These are phyloP conservation scores for Macrotrachela quadricornifera DNA, from an alignment of 1,140 invertebrate species.

Conservation along the genomic window DNA sequence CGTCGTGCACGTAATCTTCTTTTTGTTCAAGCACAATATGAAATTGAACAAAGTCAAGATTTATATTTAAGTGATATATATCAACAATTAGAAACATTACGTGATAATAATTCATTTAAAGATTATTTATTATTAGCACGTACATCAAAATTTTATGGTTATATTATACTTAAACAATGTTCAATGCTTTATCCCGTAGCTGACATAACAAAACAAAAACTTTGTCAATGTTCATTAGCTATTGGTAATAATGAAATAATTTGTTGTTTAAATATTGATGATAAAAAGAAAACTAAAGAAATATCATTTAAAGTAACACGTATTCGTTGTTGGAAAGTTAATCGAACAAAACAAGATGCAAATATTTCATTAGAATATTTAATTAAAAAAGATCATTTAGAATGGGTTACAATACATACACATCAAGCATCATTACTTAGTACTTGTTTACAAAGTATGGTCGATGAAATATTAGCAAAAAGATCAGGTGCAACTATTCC, in stretches of 20 bases:
- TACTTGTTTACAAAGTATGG: conserved; percentile 74
- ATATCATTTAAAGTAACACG: conserved; percentile 69
- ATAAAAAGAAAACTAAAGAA: conserved; percentile 41
- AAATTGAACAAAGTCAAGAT: too few species aligned
- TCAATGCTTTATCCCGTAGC: too few species aligned
- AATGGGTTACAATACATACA: conserved; percentile 72
- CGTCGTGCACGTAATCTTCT: conserved; percentile 58
- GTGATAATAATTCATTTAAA: conserved; percentile 17
- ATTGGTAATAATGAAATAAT: too few species aligned
- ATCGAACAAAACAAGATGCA: conserved; percentile 22
- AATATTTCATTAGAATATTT: conserved; percentile 88
- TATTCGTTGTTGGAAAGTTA: conserved; percentile 80
- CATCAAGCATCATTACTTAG: conserved; percentile 77
- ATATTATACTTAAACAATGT: conserved; percentile 55
- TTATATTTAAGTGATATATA: too few species aligned
- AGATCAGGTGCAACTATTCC: conserved; percentile 36
- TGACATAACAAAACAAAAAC: too few species aligned
- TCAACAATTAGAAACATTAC: background rate
- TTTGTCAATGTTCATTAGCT: too few species aligned
- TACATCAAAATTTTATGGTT: conserved; percentile 64
- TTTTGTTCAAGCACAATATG: conserved; percentile 44
- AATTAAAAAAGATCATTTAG: conserved; percentile 63
- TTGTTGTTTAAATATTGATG: background rate
- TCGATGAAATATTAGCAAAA: conserved; percentile 69
- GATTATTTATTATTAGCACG: conserved; percentile 61